phyloP scores from a whole-genome alignment of 2,888 invertebrate species.

The Nemoura dubitans region DNA sequence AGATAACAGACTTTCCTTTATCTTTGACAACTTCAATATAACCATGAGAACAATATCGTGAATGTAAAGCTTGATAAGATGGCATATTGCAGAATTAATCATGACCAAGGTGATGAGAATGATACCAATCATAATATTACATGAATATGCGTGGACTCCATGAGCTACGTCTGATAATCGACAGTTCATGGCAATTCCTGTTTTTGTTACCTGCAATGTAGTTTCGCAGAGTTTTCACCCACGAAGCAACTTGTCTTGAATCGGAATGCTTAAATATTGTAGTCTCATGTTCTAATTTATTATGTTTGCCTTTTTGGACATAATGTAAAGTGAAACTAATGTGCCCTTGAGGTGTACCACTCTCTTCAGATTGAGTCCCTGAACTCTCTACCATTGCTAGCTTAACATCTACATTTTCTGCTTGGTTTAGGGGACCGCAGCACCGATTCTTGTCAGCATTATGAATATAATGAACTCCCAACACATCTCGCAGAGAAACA shows the following conservation, averaged over 20 bases:
- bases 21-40: background rate
- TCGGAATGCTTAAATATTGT: constrained; percentile 69
- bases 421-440: constrained; percentile 38
- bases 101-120: background rate
- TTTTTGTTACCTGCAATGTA: constrained; percentile 62
- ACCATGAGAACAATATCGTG: background rate
- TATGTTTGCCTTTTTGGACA: constrained; percentile 65
- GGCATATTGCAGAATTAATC: background rate
- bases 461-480: constrained; percentile 64
- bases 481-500: constrained; percentile 66
- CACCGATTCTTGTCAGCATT: constrained; percentile 57
- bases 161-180: no score
- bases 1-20: background rate
- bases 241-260: constrained; percentile 68
- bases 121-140: background rate
- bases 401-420: constrained; percentile 48
- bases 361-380: constrained; percentile 20
- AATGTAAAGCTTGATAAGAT: background rate
- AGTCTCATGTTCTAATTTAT: constrained; percentile 68
- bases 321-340: constrained; percentile 71
- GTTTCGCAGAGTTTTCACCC: constrained; percentile 69
- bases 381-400: constrained; percentile 48
- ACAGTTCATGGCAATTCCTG: background rate
- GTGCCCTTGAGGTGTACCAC: constrained; percentile 53
- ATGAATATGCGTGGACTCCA: background rate